Base-by-base conservation (phyloP, 37 sponge, comb jelly and placozoan species). In the Petrosia ficiformis region DNA sequence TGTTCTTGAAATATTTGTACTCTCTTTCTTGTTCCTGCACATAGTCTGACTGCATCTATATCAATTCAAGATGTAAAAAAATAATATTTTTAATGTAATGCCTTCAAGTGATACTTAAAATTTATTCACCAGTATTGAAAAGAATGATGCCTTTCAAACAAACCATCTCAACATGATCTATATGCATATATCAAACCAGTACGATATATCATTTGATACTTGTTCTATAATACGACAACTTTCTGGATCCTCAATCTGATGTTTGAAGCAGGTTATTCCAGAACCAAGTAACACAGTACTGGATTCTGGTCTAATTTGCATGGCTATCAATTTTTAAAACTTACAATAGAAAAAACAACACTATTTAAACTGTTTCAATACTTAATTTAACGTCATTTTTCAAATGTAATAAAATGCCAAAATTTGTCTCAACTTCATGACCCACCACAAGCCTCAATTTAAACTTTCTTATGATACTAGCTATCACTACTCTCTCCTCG, bases 51-150 rank as follows among this genome's bases (percentile, higher is more conserved):
- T 54, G 88, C 80, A 80, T 85, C 85, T 84, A 39, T 26, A 25
- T 42, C 29, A 71, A 70, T 67, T 44, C 36, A 28, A 58, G 33
- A 42, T 31, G 34, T 40, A 48, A 48, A 48, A 16, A 16, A 19
- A 16, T 48, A 16, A 19, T 19, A 19, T 48, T 10, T 19, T 16
- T 48, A 19, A 16, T 66, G 37, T 40, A 8, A 33, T 5, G 33
- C 10, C n/a, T n/a, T n/a, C n/a, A n/a, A n/a, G n/a, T n/a, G n/a
- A n/a, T n/a, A n/a, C n/a, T n/a, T n/a, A n/a, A n/a, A 22, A n/a
- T 22, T 0, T 1, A 75, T 88, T 67, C 44, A 96, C 97, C 95
- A 72, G 94, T 90, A 71, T 96, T 93, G 74, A 96, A 94, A 21
- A 96, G 78, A 42, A 90, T 39, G 29, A 96, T 86, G 2, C 92